Percentiles rank a stretch among this genome's conserved stretches.
Evolutionary conservation across 2,888 invertebrate species (phyloP).

Genomic region (Drosophila bunnanda): DNA sequence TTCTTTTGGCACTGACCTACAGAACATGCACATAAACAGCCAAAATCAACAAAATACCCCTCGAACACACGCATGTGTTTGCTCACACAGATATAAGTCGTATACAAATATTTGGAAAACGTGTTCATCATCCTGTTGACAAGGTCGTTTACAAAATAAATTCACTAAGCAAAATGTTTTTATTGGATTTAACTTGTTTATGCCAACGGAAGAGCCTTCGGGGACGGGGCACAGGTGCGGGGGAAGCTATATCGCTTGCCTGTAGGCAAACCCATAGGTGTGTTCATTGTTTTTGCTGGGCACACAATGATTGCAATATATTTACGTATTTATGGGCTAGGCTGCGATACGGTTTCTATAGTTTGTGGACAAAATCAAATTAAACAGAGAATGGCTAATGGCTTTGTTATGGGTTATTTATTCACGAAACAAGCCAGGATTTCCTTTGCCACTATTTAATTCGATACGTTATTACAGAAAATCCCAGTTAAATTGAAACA

Average conservation of each 20-base stretch:
- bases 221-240: neutral
- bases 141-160: constrained; percentile 73
- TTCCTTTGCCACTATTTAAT: neutral
- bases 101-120: constrained; percentile 68
- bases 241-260: neutral
- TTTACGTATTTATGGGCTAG: constrained; percentile 15
- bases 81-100: constrained; percentile 26
- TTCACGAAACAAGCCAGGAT: neutral
- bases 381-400: constrained; percentile 16
- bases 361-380: constrained; percentile 12
- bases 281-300: constrained; percentile 13
- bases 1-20: constrained; percentile 9
- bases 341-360: constrained; percentile 7
- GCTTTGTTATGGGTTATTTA: constrained; percentile 23
- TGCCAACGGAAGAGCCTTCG: constrained; percentile 20
- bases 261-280: constrained; percentile 26
- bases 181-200: constrained; percentile 66
- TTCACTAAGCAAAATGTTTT: constrained; percentile 73
- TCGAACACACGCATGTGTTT: constrained; percentile 9
- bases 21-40: neutral
- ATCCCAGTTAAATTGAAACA: neutral
- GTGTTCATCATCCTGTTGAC: constrained; percentile 76
- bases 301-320: constrained; percentile 19
- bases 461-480: neutral
- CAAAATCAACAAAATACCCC: constrained; percentile 11